Evolutionary conservation across 2,113 vertebrate genomes (phyloP).

Genomic region (Zapornia atra): DNA sequence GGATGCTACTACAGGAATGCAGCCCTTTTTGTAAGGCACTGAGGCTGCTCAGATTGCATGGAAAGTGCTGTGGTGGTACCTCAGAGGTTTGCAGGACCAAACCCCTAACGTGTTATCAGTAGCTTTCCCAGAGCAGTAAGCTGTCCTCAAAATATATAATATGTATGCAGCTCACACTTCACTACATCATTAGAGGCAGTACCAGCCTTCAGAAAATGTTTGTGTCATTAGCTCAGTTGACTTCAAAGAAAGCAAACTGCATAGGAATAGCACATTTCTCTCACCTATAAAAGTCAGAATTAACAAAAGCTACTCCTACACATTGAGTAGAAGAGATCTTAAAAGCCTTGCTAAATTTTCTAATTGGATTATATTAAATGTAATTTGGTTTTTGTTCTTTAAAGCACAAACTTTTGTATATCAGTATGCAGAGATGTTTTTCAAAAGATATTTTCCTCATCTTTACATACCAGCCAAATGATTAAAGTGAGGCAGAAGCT

Average conservation of each 20-base stretch:
- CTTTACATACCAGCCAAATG: not conserved
- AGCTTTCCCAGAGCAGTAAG: not conserved
- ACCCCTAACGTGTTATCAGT: fast-evolving
- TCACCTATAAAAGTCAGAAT: not conserved
- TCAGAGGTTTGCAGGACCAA: not conserved
- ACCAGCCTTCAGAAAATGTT: not conserved
- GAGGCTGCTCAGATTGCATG: not conserved
- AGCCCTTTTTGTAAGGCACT: not conserved
- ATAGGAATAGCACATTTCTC: not conserved
- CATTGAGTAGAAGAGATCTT: not conserved
- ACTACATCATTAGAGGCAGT: not conserved
- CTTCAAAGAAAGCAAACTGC: not conserved
- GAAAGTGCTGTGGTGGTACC: not conserved
- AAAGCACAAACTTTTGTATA: not conserved
- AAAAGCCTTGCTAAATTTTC: not conserved
- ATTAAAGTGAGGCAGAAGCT: not conserved
- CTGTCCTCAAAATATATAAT: not conserved
- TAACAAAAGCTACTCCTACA: not conserved
- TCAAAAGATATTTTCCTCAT: not conserved
- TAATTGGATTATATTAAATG: not conserved
- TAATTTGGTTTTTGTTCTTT: not conserved
- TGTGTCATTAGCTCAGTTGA: not conserved
- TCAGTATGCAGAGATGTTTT: not conserved
- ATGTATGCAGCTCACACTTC: not conserved
- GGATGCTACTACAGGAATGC: not conserved